Evolutionary conservation across 1,140 invertebrate species (phyloP).

Genomic region (Maconellicoccus hirsutus): DNA sequence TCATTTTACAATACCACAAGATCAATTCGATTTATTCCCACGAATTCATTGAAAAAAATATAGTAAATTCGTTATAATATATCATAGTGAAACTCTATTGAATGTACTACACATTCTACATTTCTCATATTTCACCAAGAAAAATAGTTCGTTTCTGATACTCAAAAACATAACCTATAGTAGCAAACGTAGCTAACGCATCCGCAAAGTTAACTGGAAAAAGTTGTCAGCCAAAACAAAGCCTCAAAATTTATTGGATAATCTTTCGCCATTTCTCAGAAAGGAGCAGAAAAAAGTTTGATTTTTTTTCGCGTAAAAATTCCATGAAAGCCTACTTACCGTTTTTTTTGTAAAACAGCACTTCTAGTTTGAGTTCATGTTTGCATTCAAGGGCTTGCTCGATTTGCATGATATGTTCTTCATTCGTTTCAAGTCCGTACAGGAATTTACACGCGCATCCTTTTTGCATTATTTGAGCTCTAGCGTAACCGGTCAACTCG

Average conservation of each 20-base stretch:
- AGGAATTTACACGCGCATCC: conserved; percentile 92
- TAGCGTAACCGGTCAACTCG: conserved; percentile 83
- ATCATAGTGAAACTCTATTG: neutral
- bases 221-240: neutral
- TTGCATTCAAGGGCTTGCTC: conserved; percentile 79
- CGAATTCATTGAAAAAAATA: too few species aligned
- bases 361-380: conserved; percentile 82
- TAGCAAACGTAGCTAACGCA: too few species aligned
- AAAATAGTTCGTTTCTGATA: neutral
- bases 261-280: neutral
- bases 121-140: neutral
- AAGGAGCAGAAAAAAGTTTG: neutral
- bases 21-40: too few species aligned
- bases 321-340: conserved; percentile 52
- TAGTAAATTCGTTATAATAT: neutral
- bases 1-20: too few species aligned
- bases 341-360: conserved; percentile 89
- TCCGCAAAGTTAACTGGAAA: neutral
- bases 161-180: neutral
- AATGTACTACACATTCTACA: neutral
- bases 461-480: conserved; percentile 94
- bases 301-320: neutral
- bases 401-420: conserved; percentile 78
- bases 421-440: conserved; percentile 78
- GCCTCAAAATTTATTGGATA: neutral